These are phyloP conservation scores for Eucidaris tribuloides DNA, from an alignment of 35 echinoderm and acorn worm species.

Conservation along the genomic window DNA sequence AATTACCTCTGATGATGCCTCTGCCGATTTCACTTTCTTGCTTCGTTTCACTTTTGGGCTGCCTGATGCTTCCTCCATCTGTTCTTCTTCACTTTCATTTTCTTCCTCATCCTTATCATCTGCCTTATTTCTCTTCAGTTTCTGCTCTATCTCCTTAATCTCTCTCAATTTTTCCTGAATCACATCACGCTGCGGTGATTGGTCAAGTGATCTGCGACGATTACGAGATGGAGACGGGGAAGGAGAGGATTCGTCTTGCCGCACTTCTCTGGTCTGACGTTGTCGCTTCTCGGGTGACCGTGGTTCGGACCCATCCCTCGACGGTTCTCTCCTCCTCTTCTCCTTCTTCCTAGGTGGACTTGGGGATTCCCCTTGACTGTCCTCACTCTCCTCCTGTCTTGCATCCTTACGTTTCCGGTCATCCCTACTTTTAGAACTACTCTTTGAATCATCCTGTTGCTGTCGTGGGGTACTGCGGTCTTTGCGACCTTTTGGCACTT, in stretches of 20 bases:
- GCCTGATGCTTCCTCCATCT: neutral
- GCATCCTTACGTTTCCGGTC: neutral
- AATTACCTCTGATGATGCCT: slow-evolving; percentile 16
- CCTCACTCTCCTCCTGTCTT: neutral
- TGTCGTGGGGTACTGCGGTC: neutral
- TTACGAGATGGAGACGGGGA: neutral
- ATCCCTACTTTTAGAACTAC: neutral
- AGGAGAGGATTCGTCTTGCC: neutral
- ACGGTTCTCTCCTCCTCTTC: neutral
- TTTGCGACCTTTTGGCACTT: neutral
- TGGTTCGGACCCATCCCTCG: neutral
- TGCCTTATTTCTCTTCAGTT: neutral
- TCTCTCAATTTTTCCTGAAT: too few relatives aligned
- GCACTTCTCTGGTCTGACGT: neutral
- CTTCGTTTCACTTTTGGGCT: slow-evolving; percentile 17
- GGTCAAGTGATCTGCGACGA: too few relatives aligned
- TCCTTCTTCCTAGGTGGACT: slow-evolving; percentile 11
- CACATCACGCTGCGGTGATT: too few relatives aligned
- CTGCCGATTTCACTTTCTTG: neutral
- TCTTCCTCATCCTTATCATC: slow-evolving; percentile 7
- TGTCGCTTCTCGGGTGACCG: neutral
- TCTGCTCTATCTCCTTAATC: too few relatives aligned
- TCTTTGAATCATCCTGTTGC: neutral
- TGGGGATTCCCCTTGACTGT: neutral
- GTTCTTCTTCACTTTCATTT: neutral